Conservation (phyloP, 2,888 invertebrate genomes). For the Drosophila hamatofila region DNA sequence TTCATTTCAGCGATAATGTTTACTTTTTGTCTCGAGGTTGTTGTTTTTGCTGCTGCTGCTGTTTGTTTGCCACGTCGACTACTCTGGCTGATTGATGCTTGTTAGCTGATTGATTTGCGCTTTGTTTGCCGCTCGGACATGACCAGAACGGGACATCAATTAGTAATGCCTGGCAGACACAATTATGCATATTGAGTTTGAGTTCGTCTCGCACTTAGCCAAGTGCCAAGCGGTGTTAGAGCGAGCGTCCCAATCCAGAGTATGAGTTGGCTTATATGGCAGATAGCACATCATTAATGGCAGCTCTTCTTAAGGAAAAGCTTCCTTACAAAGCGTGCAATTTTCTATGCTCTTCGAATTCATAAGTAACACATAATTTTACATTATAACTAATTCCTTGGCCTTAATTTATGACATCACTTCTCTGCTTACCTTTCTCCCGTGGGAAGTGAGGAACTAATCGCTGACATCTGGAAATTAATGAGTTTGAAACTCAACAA, state of each 20-base stretch:
- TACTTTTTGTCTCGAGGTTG: conserved; percentile 73
- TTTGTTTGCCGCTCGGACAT: conserved; percentile 75
- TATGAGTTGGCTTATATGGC: conserved; percentile 44
- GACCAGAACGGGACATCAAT: conserved; percentile 75
- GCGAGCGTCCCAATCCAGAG: conserved; percentile 29
- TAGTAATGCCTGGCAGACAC: conserved; percentile 76
- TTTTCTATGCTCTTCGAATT: conserved; percentile 38
- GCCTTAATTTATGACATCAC: not conserved
- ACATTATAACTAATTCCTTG: not conserved
- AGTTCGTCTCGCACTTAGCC: conserved; percentile 21
- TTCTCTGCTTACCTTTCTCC: not conserved
- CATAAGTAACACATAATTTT: conserved; percentile 18
- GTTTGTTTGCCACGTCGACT: conserved; percentile 36
- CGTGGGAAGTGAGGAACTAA: not conserved
- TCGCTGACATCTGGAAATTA: not conserved
- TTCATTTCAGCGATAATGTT: conserved; percentile 76
- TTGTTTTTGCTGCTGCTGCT: conserved; percentile 20
- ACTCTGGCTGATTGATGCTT: conserved; percentile 49
- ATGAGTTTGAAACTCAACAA: too few species aligned
- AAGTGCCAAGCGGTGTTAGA: conserved; percentile 17
- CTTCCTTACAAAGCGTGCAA: conserved; percentile 41
- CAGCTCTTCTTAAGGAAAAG: conserved; percentile 38
- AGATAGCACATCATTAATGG: conserved; percentile 41
- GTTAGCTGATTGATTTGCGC: conserved; percentile 79
- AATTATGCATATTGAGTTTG: conserved; percentile 73